Conservation (phyloP, 2,888 invertebrate genomes). For the Ochropacha duplaris region DNA sequence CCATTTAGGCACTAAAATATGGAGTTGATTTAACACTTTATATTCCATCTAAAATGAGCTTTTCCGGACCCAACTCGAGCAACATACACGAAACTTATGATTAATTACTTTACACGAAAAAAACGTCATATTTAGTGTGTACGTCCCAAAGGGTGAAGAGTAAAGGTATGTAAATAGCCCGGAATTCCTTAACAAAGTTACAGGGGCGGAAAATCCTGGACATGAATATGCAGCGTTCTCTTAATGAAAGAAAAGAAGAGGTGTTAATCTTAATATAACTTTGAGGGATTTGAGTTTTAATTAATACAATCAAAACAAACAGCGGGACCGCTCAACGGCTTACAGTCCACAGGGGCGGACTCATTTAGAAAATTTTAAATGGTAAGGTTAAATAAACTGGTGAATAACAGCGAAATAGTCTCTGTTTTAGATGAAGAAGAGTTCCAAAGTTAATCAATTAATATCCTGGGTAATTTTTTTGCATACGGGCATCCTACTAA, state of each 20-base stretch:
- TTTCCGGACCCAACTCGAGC: background rate
- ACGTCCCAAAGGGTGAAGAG: conserved; percentile 22
- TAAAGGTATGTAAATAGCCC: conserved; percentile 36
- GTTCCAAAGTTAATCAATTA: too few species aligned
- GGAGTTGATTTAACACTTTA: background rate
- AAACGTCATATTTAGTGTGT: background rate
- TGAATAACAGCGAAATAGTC: background rate
- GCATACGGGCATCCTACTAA: too few species aligned
- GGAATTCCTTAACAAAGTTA: conserved; percentile 13
- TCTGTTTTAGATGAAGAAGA: too few species aligned
- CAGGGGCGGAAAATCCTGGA: conserved; percentile 16
- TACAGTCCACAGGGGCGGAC: conserved; percentile 54
- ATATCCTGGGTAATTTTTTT: too few species aligned
- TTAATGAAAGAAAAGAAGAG: conserved; percentile 73
- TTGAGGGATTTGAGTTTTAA: conserved; percentile 72
- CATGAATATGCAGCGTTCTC: conserved; percentile 73
- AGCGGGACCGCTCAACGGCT: conserved; percentile 60
- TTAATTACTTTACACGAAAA: background rate
- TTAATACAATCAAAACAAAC: conserved; percentile 83
- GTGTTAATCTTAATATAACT: conserved; percentile 80
- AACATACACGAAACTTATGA: background rate
- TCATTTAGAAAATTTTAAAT: background rate
- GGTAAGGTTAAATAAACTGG: background rate
- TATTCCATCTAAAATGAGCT: background rate
- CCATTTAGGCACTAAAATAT: background rate